phyloP scores from a whole-genome alignment of 2,888 invertebrate genomes.

The Taenaris catops region DNA sequence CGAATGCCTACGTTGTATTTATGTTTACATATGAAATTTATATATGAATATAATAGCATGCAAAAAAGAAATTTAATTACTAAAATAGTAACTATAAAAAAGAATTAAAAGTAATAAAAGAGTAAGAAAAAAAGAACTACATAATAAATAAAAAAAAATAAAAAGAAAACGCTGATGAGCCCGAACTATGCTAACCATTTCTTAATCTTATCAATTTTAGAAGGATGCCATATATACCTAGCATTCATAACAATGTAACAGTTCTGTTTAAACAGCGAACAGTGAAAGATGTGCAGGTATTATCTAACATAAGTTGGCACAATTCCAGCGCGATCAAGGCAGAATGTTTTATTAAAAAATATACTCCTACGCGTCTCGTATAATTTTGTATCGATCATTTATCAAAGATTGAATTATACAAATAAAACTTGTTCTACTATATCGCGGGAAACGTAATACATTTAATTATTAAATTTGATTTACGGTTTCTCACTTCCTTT shows the following conservation, averaged over 20 bases:
- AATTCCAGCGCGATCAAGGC: conserved; percentile 28
- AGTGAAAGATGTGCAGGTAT: conserved; percentile 20
- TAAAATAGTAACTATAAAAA: too few relatives aligned
- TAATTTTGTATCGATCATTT: conserved; percentile 26
- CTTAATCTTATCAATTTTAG: too few relatives aligned
- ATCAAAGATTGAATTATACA: conserved; percentile 24
- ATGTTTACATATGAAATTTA: too few relatives aligned
- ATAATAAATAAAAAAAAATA: too few relatives aligned
- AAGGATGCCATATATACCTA: conserved; percentile 2
- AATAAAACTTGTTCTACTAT: conserved; percentile 20
- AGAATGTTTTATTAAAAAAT: conserved; percentile 32
- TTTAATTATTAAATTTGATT: conserved; percentile 5
- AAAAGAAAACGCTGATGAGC: too few relatives aligned
- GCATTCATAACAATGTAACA: conserved; percentile 3
- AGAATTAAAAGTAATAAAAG: too few relatives aligned
- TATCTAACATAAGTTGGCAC: conserved; percentile 25
- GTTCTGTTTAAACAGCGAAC: conserved; percentile 14
- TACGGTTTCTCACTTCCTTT: conserved; percentile 13
- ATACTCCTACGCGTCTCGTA: conserved; percentile 28
- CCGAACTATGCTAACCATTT: too few relatives aligned
- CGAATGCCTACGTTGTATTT: too few relatives aligned
- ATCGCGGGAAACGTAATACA: conserved; percentile 7
- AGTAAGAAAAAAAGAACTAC: too few relatives aligned
- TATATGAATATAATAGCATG: too few relatives aligned
- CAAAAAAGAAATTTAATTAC: too few relatives aligned